These are phyloP conservation scores for Drosophila villosipedis DNA, from an alignment of 2,888 invertebrate genomes.

Conservation along the genomic window DNA sequence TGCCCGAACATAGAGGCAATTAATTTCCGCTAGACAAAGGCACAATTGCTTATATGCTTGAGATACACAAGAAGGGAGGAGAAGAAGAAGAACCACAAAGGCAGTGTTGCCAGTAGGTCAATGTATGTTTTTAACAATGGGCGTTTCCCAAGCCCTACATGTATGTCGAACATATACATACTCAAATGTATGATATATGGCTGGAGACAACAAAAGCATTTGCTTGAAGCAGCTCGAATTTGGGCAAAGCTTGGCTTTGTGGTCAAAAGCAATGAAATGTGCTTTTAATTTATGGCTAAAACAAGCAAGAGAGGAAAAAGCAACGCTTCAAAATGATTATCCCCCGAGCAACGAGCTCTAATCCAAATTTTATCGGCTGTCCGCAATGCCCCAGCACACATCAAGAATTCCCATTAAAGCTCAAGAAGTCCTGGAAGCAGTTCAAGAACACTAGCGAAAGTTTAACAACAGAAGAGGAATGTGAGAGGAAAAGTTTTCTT, in stretches of 20 bases:
- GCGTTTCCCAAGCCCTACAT: constrained; percentile 18
- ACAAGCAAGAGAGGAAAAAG: not conserved
- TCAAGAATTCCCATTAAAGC: constrained; percentile 37
- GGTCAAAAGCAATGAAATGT: constrained; percentile 28
- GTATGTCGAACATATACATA: constrained; percentile 2
- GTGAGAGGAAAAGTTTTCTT: constrained; percentile 54
- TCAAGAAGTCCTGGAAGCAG: constrained; percentile 24
- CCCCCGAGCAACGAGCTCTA: constrained; percentile 5
- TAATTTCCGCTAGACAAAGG: constrained; percentile 74
- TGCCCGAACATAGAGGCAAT: constrained; percentile 68
- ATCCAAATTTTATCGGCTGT: constrained; percentile 34
- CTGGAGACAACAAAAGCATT: constrained; percentile 35
- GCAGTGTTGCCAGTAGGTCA: constrained; percentile 44
- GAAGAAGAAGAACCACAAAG: not conserved
- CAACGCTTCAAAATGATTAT: constrained; percentile 16
- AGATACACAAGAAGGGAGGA: constrained; percentile 20
- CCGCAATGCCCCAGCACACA: constrained; percentile 9
- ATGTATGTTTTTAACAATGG: constrained; percentile 41
- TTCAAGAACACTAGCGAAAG: constrained; percentile 32
- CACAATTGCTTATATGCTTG: constrained; percentile 47
- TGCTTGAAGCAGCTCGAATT: constrained; percentile 25
- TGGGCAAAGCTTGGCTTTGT: constrained; percentile 4
- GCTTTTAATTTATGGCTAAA: constrained; percentile 47
- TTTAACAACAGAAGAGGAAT: constrained; percentile 21
- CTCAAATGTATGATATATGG: constrained; percentile 45